Evolutionary conservation across 92 coral and sea anemone species (phyloP).

Genomic region (Epizoanthus illoricatus): DNA sequence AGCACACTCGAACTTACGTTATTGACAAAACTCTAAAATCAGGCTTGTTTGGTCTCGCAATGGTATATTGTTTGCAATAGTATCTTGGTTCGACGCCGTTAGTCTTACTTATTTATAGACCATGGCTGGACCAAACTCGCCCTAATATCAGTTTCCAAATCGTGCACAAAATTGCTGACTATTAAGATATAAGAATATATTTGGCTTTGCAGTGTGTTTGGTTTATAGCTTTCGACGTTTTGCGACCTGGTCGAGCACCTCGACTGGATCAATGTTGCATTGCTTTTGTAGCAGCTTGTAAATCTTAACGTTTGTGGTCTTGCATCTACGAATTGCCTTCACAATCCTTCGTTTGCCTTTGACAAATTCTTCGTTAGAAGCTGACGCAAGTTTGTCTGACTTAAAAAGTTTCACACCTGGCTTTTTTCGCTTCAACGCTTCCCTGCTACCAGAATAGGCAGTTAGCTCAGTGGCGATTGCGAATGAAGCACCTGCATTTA

Average conservation of each 20-base stretch:
- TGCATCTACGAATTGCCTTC: conserved; percentile 6
- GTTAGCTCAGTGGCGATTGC: conserved; percentile 6
- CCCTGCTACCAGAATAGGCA: background rate
- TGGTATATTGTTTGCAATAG: too few relatives aligned
- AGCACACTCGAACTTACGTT: too few relatives aligned
- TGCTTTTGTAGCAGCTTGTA: background rate
- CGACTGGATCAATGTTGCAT: background rate
- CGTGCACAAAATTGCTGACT: too few relatives aligned
- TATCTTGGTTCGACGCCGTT: too few relatives aligned
- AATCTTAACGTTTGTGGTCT: background rate
- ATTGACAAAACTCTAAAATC: too few relatives aligned
- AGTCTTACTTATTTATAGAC: too few relatives aligned
- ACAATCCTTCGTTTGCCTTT: background rate
- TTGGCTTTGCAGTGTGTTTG: background rate
- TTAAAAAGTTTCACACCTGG: background rate
- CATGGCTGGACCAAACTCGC: too few relatives aligned
- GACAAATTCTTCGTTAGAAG: too few relatives aligned
- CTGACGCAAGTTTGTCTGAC: background rate
- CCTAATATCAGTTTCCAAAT: too few relatives aligned
- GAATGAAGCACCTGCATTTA: background rate
- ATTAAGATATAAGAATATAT: too few relatives aligned
- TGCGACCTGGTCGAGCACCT: background rate
- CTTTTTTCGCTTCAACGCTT: background rate
- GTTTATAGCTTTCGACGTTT: background rate
- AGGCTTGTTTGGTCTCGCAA: too few relatives aligned